These are phyloP conservation scores for Calosoma granatense DNA, from an alignment of 1,140 invertebrate genomes.

Conservation along the genomic window DNA sequence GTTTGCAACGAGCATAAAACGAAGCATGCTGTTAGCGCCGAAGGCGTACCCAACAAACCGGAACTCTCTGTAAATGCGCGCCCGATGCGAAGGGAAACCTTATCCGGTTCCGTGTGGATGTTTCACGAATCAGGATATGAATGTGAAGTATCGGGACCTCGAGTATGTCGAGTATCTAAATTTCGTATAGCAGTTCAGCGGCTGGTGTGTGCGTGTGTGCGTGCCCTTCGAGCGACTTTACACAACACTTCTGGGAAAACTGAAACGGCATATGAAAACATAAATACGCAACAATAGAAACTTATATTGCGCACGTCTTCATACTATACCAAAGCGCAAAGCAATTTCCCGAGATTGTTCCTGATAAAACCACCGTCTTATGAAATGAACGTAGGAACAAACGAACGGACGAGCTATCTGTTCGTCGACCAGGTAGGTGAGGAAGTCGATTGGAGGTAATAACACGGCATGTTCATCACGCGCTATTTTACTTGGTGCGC, in stretches of 20 bases:
- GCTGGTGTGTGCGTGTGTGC: too few relatives aligned
- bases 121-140: background rate
- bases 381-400: too few relatives aligned
- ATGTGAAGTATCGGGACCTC: background rate
- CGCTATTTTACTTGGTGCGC: background rate
- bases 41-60: conserved; percentile 1
- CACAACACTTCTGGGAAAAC: background rate
- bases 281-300: background rate
- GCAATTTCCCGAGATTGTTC: background rate
- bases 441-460: too few relatives aligned
- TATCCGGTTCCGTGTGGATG: background rate
- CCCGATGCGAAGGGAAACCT: background rate
- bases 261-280: background rate
- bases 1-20: conserved; percentile 4
- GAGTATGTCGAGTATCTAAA: background rate
- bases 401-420: too few relatives aligned
- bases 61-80: background rate
- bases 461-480: too few relatives aligned
- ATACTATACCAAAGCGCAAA: background rate
- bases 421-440: too few relatives aligned
- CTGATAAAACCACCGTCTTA: background rate
- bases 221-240: too few relatives aligned
- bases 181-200: too few relatives aligned
- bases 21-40: background rate
- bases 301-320: background rate